A percentile compares a stretch with the other conserved stretches of the same genome.
phyloP scores from a whole-genome alignment of 1,140 invertebrate genomes.

The Andricus grossulariae region DNA sequence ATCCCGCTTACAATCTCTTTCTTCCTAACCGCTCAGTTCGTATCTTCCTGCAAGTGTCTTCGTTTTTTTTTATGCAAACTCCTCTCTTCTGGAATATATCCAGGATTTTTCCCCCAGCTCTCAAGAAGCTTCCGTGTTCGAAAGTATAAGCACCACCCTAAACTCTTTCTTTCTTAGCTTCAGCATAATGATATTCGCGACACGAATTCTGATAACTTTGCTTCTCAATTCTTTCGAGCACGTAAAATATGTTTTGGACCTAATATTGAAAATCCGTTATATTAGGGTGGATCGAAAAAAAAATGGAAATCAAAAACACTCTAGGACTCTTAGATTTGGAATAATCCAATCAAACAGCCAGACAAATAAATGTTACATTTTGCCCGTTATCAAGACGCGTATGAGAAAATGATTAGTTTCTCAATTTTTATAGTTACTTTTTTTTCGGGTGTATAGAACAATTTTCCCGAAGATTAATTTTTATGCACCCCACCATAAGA shows the following conservation, averaged over 20 bases:
- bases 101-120: background rate
- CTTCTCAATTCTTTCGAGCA: background rate
- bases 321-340: no score
- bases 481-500: no score
- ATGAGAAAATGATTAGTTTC: no score
- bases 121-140: background rate
- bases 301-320: no score
- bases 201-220: background rate
- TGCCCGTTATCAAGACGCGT: no score
- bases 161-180: background rate
- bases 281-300: no score
- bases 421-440: no score
- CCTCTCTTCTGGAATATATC: background rate
- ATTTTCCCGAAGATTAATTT: no score
- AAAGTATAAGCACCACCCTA: slow-evolving; percentile 3
- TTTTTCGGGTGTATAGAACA: no score
- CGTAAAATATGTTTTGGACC: background rate
- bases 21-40: background rate
- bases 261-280: no score
- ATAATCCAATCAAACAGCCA: no score
- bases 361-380: no score
- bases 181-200: background rate
- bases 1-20: background rate
- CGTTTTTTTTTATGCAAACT: background rate
- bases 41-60: background rate